These are phyloP conservation scores for Brachyptera putata DNA, from an alignment of 2,888 invertebrate genomes.

Conservation along the genomic window DNA sequence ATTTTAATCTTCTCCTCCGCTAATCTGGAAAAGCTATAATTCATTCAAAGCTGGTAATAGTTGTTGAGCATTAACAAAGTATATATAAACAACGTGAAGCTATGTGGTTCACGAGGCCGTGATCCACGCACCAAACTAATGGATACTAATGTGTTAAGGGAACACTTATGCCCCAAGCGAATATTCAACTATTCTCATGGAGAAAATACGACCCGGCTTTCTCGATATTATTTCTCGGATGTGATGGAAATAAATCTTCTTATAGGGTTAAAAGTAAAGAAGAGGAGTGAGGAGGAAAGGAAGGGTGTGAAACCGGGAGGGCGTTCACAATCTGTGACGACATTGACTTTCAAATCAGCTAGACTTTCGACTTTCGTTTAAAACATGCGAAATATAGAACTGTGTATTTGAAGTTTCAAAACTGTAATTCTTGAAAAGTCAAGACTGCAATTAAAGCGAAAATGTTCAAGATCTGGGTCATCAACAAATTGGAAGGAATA, in stretches of 20 bases:
- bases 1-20: too few species aligned
- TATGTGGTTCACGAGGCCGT: too few species aligned
- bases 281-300: background rate
- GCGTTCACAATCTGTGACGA: slow-evolving; percentile 25
- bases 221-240: slow-evolving; percentile 5
- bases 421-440: background rate
- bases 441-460: slow-evolving; percentile 6
- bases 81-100: too few species aligned
- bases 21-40: too few species aligned
- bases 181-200: slow-evolving; percentile 17
- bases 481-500: background rate
- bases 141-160: slow-evolving; percentile 8
- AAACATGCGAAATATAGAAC: slow-evolving; percentile 6
- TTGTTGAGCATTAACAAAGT: too few species aligned
- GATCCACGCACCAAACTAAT: slow-evolving; percentile 17
- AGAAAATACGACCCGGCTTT: slow-evolving; percentile 5
- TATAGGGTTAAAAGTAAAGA: background rate
- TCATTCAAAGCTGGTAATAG: too few species aligned
- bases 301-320: background rate
- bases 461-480: slow-evolving; percentile 14
- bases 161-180: slow-evolving; percentile 14
- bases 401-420: background rate
- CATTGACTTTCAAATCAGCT: slow-evolving; percentile 28
- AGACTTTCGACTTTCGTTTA: slow-evolving; percentile 20
- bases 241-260: slow-evolving; percentile 11